Base-by-base conservation (phyloP, 2,797 vertebrate species). In the Pelochelys cantorii region DNA sequence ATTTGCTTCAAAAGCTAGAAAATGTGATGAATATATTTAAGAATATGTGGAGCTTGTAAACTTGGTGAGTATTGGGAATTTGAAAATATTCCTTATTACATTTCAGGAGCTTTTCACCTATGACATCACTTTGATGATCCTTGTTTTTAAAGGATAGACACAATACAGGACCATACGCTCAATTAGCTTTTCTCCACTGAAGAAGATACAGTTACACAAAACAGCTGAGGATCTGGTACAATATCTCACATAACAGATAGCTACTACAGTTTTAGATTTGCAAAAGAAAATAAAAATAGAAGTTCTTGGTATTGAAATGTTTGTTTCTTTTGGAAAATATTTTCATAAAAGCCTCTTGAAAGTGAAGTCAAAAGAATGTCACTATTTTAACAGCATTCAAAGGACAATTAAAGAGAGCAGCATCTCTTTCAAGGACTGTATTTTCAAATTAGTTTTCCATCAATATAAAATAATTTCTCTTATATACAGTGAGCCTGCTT, bases 301-400 rank as follows among this genome's bases (percentile, higher is more conserved):
- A 93, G 80, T 55, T 84, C 83, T 97, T 93, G 94, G 92, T 81
- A 79, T 93, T 93, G 83, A 82, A 87, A 90, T 81, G 34, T 87
- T 96, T 97, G 25, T 78, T 95, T 87, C 95, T 92, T 17, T 75
- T 2, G 94, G 90, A 95, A 85, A 97, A 77, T 85, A 78, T 12
- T 77, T 60, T 91, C 87, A 23, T 84, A 92, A 93, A 95, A 54
- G 11, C 53, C 71, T 89, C 95, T 94, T 95, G 92, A 94, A 83
- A 89, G 5, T 81, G 85, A n/a, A 94, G 83, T 95, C 62, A 52
- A 90, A 92, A 94, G 52, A 23, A 62, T 52, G 79, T 87, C 60
- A 78, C 48, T 82, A 74, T 90, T 89, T 23, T 4, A 92, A 59
- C 81, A 54, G 79, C 81, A 2, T 53, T 89, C n/a, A 94, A 87